Percentiles rank a stretch among this genome's conserved stretches.
Conservation (phyloP, 2,888 invertebrate genomes). For the Lochmaea crataegi region DNA sequence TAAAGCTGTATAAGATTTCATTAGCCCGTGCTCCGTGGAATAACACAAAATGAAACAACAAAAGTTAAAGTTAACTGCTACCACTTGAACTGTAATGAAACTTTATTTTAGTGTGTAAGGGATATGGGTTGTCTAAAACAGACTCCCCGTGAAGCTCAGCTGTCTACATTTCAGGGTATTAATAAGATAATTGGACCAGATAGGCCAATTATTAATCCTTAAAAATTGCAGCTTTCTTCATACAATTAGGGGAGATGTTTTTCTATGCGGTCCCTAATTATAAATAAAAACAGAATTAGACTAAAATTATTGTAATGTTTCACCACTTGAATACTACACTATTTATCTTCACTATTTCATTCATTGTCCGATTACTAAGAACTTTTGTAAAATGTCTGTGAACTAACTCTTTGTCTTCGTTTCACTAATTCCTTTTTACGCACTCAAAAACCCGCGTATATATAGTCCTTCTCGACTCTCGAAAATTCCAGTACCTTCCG, state of each 20-base stretch:
- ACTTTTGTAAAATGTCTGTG: no score
- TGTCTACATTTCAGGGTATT: constrained; percentile 53
- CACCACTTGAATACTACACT: no score
- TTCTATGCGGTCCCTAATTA: not conserved
- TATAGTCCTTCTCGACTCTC: no score
- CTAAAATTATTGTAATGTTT: no score
- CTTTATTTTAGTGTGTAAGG: constrained; percentile 41
- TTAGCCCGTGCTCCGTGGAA: constrained; percentile 40
- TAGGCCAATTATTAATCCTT: constrained; percentile 41
- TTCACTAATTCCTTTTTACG: no score
- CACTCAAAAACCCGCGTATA: no score
- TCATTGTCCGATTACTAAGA: no score
- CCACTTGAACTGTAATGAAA: constrained; percentile 49
- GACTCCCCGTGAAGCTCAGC: constrained; percentile 55
- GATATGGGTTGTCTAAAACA: constrained; percentile 47
- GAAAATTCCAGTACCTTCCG: no score
- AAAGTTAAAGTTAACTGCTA: constrained; percentile 49
- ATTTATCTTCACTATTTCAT: no score
- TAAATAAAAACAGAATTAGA: no score
- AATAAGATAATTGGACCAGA: constrained; percentile 55
- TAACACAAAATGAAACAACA: constrained; percentile 57
- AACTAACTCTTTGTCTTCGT: no score
- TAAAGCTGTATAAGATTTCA: constrained; percentile 40
- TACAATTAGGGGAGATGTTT: not conserved
- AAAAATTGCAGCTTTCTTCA: constrained; percentile 17